Conservation (phyloP, 2,888 invertebrate species). For the Sinodicranocentrus sp. region DNA sequence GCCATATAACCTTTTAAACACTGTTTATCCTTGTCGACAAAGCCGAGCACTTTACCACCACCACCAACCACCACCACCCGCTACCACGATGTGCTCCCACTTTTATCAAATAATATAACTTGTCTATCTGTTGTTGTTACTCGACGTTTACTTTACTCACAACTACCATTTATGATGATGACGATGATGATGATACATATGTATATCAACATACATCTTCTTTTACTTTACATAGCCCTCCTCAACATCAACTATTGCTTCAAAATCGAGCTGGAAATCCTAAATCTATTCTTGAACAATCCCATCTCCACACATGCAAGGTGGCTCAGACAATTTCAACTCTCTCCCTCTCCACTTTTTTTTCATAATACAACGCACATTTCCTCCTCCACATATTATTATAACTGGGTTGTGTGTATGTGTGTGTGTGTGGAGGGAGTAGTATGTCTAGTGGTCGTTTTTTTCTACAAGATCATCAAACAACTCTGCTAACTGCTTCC, state of each 20-base stretch:
- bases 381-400: slow-evolving; percentile 12
- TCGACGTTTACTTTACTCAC: slow-evolving; percentile 33
- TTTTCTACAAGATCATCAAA: slow-evolving; percentile 31
- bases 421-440: neutral
- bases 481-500: slow-evolving; percentile 34
- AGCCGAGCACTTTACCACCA: slow-evolving; percentile 65
- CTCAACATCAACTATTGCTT: neutral
- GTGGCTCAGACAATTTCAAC: slow-evolving; percentile 28
- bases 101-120: slow-evolving; percentile 36
- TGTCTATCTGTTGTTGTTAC: slow-evolving; percentile 37
- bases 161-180: slow-evolving; percentile 34
- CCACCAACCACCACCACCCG: slow-evolving; percentile 51
- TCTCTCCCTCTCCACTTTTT: slow-evolving; percentile 26
- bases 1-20: slow-evolving; percentile 76
- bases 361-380: slow-evolving; percentile 20
- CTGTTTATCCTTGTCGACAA: slow-evolving; percentile 76
- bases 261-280: slow-evolving; percentile 45
- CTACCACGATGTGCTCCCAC: slow-evolving; percentile 20
- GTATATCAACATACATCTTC: neutral
- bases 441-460: neutral
- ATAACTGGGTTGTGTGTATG: too few species aligned
- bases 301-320: slow-evolving; percentile 35
- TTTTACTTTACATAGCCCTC: neutral
- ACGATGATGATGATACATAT: slow-evolving; percentile 25
- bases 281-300: slow-evolving; percentile 55